Conservation (phyloP, 2,113 vertebrate species). For the Probosciger aterrimus region DNA sequence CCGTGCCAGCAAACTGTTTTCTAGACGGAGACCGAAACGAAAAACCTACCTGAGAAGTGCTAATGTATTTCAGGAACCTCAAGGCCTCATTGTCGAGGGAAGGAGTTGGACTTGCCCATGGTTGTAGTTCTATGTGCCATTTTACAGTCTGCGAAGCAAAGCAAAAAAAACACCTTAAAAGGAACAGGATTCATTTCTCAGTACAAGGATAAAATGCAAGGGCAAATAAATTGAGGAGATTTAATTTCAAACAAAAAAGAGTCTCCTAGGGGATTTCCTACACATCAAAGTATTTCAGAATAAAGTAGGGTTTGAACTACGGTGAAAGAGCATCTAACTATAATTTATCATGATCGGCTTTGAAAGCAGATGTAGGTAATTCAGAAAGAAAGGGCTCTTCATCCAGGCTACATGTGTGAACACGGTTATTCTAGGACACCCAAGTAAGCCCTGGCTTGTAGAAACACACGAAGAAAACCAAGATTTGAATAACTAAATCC, state of each 20-base stretch:
- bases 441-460: not conserved
- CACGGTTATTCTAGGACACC: not conserved
- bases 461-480: not conserved
- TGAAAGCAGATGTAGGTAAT: not conserved
- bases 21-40: not conserved
- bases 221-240: not conserved
- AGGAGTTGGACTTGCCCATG: conserved; percentile 82
- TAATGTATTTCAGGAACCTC: conserved; percentile 90
- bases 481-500: not conserved
- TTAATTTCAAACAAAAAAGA: not conserved
- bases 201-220: not conserved
- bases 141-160: conserved; percentile 75
- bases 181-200: not conserved
- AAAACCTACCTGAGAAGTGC: conserved; percentile 83
- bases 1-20: not conserved
- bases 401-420: not conserved
- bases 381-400: not conserved
- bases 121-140: conserved; percentile 89
- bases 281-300: not conserved
- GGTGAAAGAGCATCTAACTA: not conserved
- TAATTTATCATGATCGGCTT: not conserved
- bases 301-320: not conserved
- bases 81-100: conserved; percentile 86
- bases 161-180: not conserved
- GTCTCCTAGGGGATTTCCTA: not conserved